These are phyloP conservation scores for Drosophila rubida DNA, from an alignment of 2,888 invertebrate genomes.

Conservation along the genomic window DNA sequence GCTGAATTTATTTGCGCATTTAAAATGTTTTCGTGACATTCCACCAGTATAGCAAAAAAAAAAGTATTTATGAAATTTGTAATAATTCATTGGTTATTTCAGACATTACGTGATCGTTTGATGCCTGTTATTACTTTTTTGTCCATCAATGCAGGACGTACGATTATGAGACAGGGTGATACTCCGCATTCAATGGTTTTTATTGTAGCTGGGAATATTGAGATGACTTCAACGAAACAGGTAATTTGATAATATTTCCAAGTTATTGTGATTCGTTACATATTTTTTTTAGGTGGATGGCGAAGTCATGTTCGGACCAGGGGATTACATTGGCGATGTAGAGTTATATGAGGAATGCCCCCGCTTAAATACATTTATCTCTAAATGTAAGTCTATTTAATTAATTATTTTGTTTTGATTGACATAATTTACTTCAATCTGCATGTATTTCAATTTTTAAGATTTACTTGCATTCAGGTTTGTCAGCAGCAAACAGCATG, in stretches of 20 bases:
- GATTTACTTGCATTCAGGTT: no score
- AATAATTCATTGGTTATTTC: constrained; percentile 52
- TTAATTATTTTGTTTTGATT: neutral
- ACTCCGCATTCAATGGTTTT: constrained; percentile 88
- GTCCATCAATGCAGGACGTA: constrained; percentile 87
- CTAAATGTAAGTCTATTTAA: constrained; percentile 51
- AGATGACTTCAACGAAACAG: constrained; percentile 31
- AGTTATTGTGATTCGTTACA: neutral
- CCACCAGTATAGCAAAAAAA: constrained; percentile 85
- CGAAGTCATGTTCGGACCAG: constrained; percentile 71
- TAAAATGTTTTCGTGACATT: constrained; percentile 88
- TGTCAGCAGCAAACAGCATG: no score
- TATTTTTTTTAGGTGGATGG: constrained; percentile 28
- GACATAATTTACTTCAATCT: no score
- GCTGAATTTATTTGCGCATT: constrained; percentile 86
- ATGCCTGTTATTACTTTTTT: constrained; percentile 88
- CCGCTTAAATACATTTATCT: constrained; percentile 56
- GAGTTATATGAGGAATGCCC: constrained; percentile 63
- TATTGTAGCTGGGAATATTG: constrained; percentile 87
- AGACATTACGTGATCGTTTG: constrained; percentile 87
- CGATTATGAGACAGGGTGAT: constrained; percentile 88
- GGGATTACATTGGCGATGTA: constrained; percentile 77
- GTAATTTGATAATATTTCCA: neutral
- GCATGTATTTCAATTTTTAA: no score
- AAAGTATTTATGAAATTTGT: no score